Base-by-base conservation (phyloP, 2,888 invertebrate genomes). In the Netelia fuscicornis region DNA sequence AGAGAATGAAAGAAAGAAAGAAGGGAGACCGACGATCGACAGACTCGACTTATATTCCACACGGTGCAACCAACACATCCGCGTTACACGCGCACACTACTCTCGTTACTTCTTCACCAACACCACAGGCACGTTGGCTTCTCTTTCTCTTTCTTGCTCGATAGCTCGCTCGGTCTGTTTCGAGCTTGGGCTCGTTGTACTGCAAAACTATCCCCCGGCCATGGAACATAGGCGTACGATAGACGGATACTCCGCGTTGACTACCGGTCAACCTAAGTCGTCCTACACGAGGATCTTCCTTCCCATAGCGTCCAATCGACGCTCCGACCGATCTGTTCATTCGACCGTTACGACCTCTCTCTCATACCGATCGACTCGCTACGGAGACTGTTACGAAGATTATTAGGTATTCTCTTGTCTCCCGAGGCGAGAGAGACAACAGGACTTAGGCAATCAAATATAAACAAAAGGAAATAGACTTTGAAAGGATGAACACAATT, bases 1-100 rank as follows among this genome's bases (percentile, higher is more conserved):
- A 62, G 70, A 58, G 58, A 58, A 74, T 58, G 23, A 25, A 64
- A 74, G 56, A 62, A 74, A 67, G 23, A 25, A 64, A 74, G 77
- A 83, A 79, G 82, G 65, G 72, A 86, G 87, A 89, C 86, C 87
- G 84, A 83, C 86, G 77, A 74, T 77, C 81, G 84, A 78, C 77
- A 62, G 77, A 17, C 67, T 23, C 76, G 76, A 71, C 67, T 20
- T 17, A 2, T 17, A 48, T 62, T 67, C 54, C 42, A 68, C 68
- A 68, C 52, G 44, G 42, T n/a, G 20, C 64, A 44, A 75, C 75
- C 65, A 72, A 80, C 79, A 79, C 74, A 67, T 68, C 67, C 65
- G 42, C 58, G 42, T 64, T 70, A 44, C 37, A 30, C 13, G 30
- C 17, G 37, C 37, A 8, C 54, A 54, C 52, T 42, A 23, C 44